phyloP scores from a whole-genome alignment of 2,888 invertebrate genomes.

The Drosophila melanocephala region DNA sequence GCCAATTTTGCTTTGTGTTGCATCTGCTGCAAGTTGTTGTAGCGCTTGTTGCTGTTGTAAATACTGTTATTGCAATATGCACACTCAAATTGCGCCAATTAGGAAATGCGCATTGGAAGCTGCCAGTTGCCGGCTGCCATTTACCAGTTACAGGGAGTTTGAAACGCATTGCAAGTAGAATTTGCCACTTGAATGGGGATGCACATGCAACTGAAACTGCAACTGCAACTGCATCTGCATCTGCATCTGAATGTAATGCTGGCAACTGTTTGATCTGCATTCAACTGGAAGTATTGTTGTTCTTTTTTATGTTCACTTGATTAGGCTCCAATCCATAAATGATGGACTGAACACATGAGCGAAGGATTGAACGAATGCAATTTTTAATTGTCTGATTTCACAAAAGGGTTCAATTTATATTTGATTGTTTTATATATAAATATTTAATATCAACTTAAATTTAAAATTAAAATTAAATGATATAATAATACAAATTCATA shows the following conservation, averaged over 20 bases:
- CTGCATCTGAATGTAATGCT: slow-evolving; percentile 16
- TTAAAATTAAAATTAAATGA: background rate
- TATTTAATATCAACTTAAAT: background rate
- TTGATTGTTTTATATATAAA: background rate
- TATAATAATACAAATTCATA: background rate
- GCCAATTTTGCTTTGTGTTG: slow-evolving; percentile 58
- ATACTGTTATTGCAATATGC: slow-evolving; percentile 66
- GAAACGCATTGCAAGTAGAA: slow-evolving; percentile 39
- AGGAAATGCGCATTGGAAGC: slow-evolving; percentile 69
- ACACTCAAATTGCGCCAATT: slow-evolving; percentile 79
- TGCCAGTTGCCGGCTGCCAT: slow-evolving; percentile 49
- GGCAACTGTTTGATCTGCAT: slow-evolving; percentile 45
- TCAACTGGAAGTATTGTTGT: slow-evolving; percentile 59
- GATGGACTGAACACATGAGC: slow-evolving; percentile 7
- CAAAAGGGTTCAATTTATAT: background rate
- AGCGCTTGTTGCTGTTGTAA: slow-evolving; percentile 29
- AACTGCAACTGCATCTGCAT: background rate
- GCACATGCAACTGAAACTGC: slow-evolving; percentile 28
- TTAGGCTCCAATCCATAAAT: slow-evolving; percentile 53
- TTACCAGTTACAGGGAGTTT: slow-evolving; percentile 9
- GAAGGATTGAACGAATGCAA: slow-evolving; percentile 1
- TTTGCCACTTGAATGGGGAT: slow-evolving; percentile 59
- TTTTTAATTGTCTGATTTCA: slow-evolving; percentile 24
- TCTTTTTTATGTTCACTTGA: slow-evolving; percentile 76
- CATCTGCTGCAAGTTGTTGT: slow-evolving; percentile 26